Percentiles rank a stretch among this genome's conserved stretches.
These are phyloP conservation scores for Copidosoma floridanum DNA, from an alignment of 1,140 invertebrate species.

Conservation along the genomic window DNA sequence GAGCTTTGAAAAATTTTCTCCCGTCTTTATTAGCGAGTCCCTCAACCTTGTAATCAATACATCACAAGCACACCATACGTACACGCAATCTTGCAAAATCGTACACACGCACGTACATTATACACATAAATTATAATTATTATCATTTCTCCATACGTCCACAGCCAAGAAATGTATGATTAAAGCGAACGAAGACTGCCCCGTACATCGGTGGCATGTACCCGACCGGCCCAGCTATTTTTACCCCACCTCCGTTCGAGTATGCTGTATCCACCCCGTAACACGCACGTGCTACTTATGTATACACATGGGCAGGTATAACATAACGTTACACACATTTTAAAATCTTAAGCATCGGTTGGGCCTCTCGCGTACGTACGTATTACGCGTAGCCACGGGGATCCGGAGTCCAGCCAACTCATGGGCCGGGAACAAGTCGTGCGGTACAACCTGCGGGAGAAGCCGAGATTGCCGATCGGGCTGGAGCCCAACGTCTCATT, in stretches of 20 bases:
- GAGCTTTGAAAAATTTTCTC: constrained; percentile 13
- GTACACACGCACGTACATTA: too few species aligned
- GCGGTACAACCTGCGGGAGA: too few species aligned
- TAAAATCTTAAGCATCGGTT: constrained; percentile 12
- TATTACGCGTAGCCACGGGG: too few species aligned
- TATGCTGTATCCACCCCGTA: too few species aligned
- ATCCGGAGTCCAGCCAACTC: too few species aligned
- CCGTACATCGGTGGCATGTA: constrained; percentile 22
- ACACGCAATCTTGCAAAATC: not conserved
- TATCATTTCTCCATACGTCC: constrained; percentile 11
- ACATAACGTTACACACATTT: constrained; percentile 7
- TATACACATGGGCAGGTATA: not conserved
- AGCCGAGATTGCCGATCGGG: too few species aligned
- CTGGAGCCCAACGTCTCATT: constrained; percentile 39
- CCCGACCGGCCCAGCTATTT: constrained; percentile 11
- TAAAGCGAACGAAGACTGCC: constrained; percentile 15
- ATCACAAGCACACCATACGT: not conserved
- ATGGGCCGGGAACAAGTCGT: too few species aligned
- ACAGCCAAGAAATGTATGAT: constrained; percentile 8
- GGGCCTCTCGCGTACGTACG: not conserved
- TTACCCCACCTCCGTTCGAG: not conserved
- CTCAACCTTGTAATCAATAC: constrained; percentile 5
- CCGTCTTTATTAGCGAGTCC: not conserved
- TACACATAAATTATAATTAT: too few species aligned
- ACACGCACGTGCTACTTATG: too few species aligned